Percentiles rank a stretch among this genome's conserved stretches.
These are phyloP conservation scores for Drosophila prostipennis DNA, from an alignment of 2,888 invertebrate genomes.

Conservation along the genomic window DNA sequence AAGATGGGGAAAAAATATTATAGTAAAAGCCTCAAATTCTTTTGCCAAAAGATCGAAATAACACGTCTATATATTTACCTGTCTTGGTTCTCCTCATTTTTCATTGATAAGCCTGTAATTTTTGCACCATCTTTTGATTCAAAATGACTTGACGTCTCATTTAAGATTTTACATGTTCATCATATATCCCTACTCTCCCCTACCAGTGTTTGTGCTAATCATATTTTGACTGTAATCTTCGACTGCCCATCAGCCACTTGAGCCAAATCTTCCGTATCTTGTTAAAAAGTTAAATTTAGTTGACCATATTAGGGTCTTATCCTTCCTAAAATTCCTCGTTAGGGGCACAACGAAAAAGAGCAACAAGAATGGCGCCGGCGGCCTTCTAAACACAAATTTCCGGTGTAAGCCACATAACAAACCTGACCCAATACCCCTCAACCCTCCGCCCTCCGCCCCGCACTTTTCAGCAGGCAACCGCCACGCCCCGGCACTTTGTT, in stretches of 20 bases:
- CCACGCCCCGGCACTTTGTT: constrained; percentile 66
- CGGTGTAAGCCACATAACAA: constrained; percentile 76
- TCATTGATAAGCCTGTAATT: no score
- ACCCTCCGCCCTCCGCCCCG: neutral
- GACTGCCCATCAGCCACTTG: neutral
- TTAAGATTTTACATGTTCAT: no score
- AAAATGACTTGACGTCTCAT: no score
- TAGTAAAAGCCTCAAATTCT: no score
- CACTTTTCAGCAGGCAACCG: constrained; percentile 13
- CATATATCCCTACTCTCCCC: no score
- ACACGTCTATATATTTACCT: no score
- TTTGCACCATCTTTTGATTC: no score
- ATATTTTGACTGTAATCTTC: no score
- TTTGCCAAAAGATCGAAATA: no score
- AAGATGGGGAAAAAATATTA: no score
- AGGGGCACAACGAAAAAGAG: constrained; percentile 2
- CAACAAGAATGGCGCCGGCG: constrained; percentile 38
- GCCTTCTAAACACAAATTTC: constrained; percentile 79
- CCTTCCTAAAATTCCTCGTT: constrained; percentile 3
- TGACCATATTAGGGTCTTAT: constrained; percentile 8
- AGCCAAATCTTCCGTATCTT: constrained; percentile 23
- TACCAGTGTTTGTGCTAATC: no score
- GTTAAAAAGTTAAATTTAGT: constrained; percentile 29
- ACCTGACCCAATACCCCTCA: constrained; percentile 63
- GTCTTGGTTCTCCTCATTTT: no score